These are phyloP conservation scores for Microcebus ravelobensis DNA, from an alignment of 2,113 vertebrate genomes.

Conservation along the genomic window DNA sequence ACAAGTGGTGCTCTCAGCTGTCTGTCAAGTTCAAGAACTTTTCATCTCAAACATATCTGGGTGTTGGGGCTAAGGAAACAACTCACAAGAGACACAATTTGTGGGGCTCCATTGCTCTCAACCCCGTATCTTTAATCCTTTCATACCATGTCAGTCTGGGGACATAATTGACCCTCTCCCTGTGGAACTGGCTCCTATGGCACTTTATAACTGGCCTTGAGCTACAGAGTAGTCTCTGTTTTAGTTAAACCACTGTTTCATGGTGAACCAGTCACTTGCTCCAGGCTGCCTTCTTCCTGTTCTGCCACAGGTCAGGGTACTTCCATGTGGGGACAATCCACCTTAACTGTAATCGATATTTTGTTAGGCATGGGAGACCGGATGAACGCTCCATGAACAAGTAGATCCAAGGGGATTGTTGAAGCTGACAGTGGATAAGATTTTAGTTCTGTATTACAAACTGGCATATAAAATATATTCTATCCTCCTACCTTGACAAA, in stretches of 20 bases:
- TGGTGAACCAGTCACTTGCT: background rate
- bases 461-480: background rate
- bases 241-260: background rate
- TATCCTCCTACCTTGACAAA: background rate
- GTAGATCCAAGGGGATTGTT: background rate
- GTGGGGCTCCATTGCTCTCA: background rate
- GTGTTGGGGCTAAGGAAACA: background rate
- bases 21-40: conserved; percentile 68
- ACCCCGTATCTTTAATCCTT: background rate
- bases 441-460: conserved; percentile 6
- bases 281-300: background rate
- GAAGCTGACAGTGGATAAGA: background rate
- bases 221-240: background rate
- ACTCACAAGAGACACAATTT: background rate
- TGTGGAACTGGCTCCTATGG: background rate
- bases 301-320: background rate
- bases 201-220: background rate
- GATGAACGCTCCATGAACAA: background rate
- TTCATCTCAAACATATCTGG: conserved; percentile 40
- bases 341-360: background rate
- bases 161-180: background rate
- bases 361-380: background rate
- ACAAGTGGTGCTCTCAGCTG: conserved; percentile 61
- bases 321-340: background rate
- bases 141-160: background rate